Conservation (phyloP, 2,113 vertebrate species). For the Ceyx margarethae region DNA sequence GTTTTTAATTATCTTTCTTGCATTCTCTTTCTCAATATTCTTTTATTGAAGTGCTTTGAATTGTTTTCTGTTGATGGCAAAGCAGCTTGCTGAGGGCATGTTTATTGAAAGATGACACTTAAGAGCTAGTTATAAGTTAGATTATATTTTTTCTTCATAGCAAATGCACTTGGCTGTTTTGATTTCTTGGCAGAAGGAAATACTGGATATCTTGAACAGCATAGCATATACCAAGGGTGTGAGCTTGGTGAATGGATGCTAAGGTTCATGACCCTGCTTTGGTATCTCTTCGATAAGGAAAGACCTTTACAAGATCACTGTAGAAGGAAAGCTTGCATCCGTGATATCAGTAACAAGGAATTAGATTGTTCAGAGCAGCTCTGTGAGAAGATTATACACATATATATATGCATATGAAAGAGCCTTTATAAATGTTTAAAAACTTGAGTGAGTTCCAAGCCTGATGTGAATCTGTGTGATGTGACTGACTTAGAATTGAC, state of each 20-base stretch:
- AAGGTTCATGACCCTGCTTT: neutral
- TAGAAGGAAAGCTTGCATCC: neutral
- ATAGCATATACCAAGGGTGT: fast-evolving
- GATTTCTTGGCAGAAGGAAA: neutral
- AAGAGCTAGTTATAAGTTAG: neutral
- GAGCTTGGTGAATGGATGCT: neutral
- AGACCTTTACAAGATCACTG: neutral
- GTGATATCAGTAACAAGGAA: neutral
- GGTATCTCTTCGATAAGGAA: neutral
- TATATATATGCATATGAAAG: neutral
- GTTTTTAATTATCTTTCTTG: constrained; percentile 36
- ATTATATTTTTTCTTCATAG: neutral
- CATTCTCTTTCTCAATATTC: neutral
- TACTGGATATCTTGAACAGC: neutral
- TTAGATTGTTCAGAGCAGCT: neutral
- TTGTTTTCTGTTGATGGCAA: constrained; percentile 1
- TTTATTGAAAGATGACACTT: constrained; percentile 3
- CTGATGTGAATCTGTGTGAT: neutral
- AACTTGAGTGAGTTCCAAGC: neutral
- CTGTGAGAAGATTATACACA: neutral
- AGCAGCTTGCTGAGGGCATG: neutral
- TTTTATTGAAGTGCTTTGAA: neutral
- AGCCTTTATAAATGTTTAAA: neutral
- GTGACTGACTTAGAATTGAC: neutral
- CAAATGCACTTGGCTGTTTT: neutral